Conservation (phyloP, 2,797 vertebrate species). For the Sitta carolinensis region DNA sequence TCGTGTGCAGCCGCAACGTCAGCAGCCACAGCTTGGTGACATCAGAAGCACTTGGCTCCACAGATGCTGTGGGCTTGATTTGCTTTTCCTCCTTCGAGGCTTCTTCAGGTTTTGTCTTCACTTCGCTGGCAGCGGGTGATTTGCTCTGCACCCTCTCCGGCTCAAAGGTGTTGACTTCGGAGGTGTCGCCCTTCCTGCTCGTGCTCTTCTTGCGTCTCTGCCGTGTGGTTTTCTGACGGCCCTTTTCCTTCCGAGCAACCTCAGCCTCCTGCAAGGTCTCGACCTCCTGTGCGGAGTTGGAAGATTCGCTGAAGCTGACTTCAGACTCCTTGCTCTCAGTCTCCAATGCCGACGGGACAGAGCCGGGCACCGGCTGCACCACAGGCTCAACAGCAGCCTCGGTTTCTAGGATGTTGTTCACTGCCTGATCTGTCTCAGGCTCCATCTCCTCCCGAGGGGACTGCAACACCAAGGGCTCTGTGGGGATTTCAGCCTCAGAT, state of each 20-base stretch:
- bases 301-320: constrained; percentile 65
- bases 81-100: constrained; percentile 59
- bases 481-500: constrained; percentile 55
- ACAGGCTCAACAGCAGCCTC: constrained; percentile 50
- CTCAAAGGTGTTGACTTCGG: constrained; percentile 72
- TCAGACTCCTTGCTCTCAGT: constrained; percentile 78
- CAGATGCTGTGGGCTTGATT: not conserved
- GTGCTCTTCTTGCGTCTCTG: constrained; percentile 83
- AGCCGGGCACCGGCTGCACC: not conserved
- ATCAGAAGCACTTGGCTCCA: not conserved
- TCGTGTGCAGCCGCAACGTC: not conserved
- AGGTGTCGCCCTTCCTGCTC: constrained; percentile 76
- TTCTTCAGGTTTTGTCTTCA: constrained; percentile 37
- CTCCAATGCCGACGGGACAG: not conserved
- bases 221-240: constrained; percentile 82
- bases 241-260: constrained; percentile 81
- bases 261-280: constrained; percentile 72
- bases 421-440: constrained; percentile 83
- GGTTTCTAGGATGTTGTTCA: constrained; percentile 81
- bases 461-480: constrained; percentile 77
- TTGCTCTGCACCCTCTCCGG: constrained; percentile 67
- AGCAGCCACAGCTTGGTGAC: not conserved
- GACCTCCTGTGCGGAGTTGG: constrained; percentile 67
- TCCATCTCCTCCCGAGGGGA: constrained; percentile 84
- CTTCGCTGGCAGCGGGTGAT: constrained; percentile 32